A percentile compares a stretch with the other conserved stretches of the same genome.
phyloP scores from a whole-genome alignment of 2,888 invertebrate species.

The Tribolium freemani region DNA sequence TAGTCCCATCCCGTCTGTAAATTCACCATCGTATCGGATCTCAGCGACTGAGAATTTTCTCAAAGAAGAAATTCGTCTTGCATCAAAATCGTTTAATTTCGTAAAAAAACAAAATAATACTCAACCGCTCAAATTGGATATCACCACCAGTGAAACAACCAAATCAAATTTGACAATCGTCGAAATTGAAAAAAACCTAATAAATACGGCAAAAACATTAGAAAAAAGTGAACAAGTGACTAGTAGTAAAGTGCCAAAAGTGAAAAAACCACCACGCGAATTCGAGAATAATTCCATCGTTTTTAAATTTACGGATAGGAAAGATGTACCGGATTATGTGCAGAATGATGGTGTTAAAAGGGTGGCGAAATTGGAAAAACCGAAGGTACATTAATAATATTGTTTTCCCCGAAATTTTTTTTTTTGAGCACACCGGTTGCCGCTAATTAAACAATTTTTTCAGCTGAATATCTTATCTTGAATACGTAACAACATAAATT shows the following conservation, averaged over 20 bases:
- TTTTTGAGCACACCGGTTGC: not conserved
- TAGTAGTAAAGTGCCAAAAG: constrained; percentile 54
- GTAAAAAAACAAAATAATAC: no score
- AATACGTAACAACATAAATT: not conserved
- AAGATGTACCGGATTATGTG: constrained; percentile 92
- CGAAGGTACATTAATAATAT: constrained; percentile 74
- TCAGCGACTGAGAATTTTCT: constrained; percentile 52
- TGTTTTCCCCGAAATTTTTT: no score
- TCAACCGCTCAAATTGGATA: constrained; percentile 55
- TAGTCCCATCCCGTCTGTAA: constrained; percentile 54
- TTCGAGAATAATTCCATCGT: constrained; percentile 78
- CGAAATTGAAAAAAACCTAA: constrained; percentile 79
- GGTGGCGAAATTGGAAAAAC: constrained; percentile 76
- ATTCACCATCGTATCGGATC: constrained; percentile 52
- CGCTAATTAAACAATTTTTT: not conserved
- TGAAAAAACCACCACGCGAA: constrained; percentile 55
- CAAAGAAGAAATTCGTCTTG: constrained; percentile 48
- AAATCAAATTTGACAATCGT: constrained; percentile 69
- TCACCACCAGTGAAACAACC: constrained; percentile 51
- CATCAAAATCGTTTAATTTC: no score
- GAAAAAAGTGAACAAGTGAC: constrained; percentile 61
- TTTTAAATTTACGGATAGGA: constrained; percentile 88
- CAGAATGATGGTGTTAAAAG: constrained; percentile 86
- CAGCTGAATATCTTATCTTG: not conserved
- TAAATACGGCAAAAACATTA: constrained; percentile 76